These are phyloP conservation scores for Drosophila bocki DNA, from an alignment of 1,140 invertebrate species.

Conservation along the genomic window DNA sequence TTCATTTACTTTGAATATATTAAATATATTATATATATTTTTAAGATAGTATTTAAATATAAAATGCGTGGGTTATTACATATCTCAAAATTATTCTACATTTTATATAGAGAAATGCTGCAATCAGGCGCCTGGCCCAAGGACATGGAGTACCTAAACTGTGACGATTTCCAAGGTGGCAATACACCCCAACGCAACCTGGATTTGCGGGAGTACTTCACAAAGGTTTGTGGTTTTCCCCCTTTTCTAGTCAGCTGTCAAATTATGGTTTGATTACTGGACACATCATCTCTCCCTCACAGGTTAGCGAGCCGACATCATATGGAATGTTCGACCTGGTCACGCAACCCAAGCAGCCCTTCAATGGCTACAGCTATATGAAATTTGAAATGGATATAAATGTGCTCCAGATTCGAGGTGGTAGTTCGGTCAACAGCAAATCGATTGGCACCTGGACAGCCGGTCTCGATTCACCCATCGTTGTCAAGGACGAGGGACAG, in stretches of 20 bases:
- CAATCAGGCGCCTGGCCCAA: slow-evolving; percentile 89
- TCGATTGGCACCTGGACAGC: slow-evolving; percentile 89
- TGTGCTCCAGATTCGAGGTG: slow-evolving; percentile 88
- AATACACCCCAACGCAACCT: slow-evolving; percentile 89
- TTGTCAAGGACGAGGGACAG: slow-evolving; percentile 87
- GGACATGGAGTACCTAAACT: slow-evolving; percentile 90
- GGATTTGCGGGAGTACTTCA: slow-evolving; percentile 86
- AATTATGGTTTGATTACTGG: slow-evolving; percentile 68
- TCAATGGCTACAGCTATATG: slow-evolving; percentile 90
- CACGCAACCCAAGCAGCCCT: slow-evolving; percentile 84
- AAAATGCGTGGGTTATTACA: too few species aligned
- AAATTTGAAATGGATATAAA: slow-evolving; percentile 90
- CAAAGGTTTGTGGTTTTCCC: slow-evolving; percentile 85
- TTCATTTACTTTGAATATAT: too few species aligned
- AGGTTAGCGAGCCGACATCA: slow-evolving; percentile 87
- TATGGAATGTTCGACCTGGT: slow-evolving; percentile 88
- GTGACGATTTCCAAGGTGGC: slow-evolving; percentile 91
- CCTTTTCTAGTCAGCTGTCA: slow-evolving; percentile 41
- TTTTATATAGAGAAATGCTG: slow-evolving; percentile 74
- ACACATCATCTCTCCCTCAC: slow-evolving; percentile 6
- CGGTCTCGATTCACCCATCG: slow-evolving; percentile 88
- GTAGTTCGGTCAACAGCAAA: slow-evolving; percentile 88
- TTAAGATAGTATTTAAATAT: too few species aligned
- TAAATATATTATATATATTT: too few species aligned
- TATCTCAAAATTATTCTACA: not conserved